A percentile compares a stretch with the other conserved stretches of the same genome.
Conservation (phyloP, 2,797 vertebrate species). For the Mallotus villosus region DNA sequence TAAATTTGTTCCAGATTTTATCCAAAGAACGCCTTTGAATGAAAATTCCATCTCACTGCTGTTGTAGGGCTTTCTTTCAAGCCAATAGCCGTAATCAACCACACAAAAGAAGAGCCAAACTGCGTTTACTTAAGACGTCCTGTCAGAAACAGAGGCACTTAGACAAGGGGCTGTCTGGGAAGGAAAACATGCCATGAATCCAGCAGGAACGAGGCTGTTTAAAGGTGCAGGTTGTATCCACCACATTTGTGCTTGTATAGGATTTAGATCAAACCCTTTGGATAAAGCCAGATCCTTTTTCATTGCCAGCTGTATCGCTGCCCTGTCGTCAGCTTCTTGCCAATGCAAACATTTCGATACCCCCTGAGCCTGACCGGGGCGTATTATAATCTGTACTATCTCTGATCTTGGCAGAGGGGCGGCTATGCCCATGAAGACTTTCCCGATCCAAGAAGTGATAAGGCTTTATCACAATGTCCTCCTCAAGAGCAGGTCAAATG, state of each 20-base stretch:
- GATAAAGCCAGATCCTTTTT: conserved; percentile 17
- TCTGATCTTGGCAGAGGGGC: conserved; percentile 17
- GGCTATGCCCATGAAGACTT: background rate
- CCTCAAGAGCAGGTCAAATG: conserved; percentile 26
- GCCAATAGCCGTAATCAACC: background rate
- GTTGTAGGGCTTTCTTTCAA: too few species aligned
- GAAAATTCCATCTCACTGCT: too few species aligned
- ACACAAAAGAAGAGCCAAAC: background rate
- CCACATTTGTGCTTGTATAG: conserved; percentile 26
- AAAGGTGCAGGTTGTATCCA: conserved; percentile 6
- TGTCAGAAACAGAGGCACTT: background rate
- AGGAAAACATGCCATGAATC: background rate
- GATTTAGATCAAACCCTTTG: conserved; percentile 18
- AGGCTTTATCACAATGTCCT: conserved; percentile 30
- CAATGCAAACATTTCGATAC: conserved; percentile 31
- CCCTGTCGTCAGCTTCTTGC: conserved; percentile 23
- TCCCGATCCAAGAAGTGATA: conserved; percentile 23
- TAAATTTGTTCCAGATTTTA: too few species aligned
- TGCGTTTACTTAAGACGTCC: too few species aligned
- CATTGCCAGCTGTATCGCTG: conserved; percentile 28
- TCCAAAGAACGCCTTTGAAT: too few species aligned
- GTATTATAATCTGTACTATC: conserved; percentile 33
- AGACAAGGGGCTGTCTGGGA: background rate
- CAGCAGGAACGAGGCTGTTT: background rate
- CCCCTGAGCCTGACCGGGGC: conserved; percentile 19